Evolutionary conservation across 2,888 invertebrate genomes (phyloP).

Genomic region (Disparrhopalites patrizii): DNA sequence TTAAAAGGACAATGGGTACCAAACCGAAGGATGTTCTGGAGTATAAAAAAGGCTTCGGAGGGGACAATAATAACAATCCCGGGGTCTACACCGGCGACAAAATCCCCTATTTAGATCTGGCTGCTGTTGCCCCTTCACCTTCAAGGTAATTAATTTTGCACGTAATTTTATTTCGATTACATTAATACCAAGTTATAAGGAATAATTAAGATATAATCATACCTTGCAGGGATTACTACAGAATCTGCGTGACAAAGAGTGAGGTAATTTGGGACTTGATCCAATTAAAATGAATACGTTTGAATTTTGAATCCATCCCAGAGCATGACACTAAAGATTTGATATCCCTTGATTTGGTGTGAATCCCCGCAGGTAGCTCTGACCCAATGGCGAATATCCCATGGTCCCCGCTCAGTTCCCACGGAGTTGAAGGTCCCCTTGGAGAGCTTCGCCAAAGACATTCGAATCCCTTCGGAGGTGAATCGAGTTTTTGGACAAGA

Average conservation of each 20-base stretch:
- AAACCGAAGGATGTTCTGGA: slow-evolving; percentile 1
- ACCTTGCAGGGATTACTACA: slow-evolving; percentile 30
- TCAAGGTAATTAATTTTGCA: too few species aligned
- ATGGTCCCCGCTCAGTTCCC: slow-evolving; percentile 17
- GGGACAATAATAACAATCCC: too few species aligned
- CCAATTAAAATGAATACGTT: too few species aligned
- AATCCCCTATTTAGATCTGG: slow-evolving; percentile 18
- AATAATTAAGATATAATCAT: too few species aligned
- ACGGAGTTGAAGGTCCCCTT: slow-evolving; percentile 18
- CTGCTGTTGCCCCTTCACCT: slow-evolving; percentile 26
- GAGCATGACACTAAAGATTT: too few species aligned
- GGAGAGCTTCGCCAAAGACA: slow-evolving; percentile 18
- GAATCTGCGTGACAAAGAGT: slow-evolving; percentile 25
- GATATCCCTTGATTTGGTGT: background rate
- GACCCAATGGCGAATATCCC: slow-evolving; percentile 29
- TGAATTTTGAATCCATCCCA: too few species aligned
- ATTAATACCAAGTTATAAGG: too few species aligned
- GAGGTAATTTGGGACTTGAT: slow-evolving; percentile 14
- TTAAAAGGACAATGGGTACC: too few species aligned
- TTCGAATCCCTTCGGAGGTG: slow-evolving; percentile 23
- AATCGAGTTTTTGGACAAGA: slow-evolving; percentile 27
- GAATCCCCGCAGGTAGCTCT: slow-evolving; percentile 17
- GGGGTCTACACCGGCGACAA: background rate
- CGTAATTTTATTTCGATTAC: too few species aligned
- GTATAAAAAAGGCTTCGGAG: background rate